Percentiles rank a stretch among this genome's conserved stretches.
Conservation (phyloP, 1,140 invertebrate genomes). For the Heliconius eleuchia region DNA sequence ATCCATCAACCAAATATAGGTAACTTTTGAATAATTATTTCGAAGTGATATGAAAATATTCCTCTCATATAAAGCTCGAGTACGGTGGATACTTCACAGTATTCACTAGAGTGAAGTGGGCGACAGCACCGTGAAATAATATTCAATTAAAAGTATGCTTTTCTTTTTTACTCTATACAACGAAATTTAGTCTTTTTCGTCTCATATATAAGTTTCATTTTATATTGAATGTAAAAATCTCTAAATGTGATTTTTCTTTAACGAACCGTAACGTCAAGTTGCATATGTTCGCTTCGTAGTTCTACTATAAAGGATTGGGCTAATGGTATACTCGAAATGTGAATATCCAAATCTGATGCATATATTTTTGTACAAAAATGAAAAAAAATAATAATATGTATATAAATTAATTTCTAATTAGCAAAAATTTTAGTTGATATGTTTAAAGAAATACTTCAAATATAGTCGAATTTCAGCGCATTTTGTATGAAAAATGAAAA, state of each 20-base stretch:
- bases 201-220: not conserved
- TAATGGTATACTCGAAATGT: slow-evolving; percentile 14
- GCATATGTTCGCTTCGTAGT: slow-evolving; percentile 17
- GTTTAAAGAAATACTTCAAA: not conserved
- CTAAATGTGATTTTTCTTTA: slow-evolving; percentile 15
- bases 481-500: not conserved
- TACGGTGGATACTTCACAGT: slow-evolving; percentile 10
- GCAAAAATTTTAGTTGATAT: not conserved
- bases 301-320: slow-evolving; percentile 13
- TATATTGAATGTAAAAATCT: not conserved
- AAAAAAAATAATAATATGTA: not conserved
- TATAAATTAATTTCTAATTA: not conserved
- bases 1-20: not conserved
- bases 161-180: not conserved
- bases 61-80: slow-evolving; percentile 12
- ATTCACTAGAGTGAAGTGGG: slow-evolving; percentile 19
- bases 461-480: not conserved
- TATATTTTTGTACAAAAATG: not conserved
- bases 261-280: slow-evolving; percentile 12
- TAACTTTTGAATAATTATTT: slow-evolving; percentile 4
- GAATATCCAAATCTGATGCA: not conserved
- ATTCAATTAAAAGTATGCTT: slow-evolving; percentile 16
- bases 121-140: slow-evolving; percentile 13
- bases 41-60: slow-evolving; percentile 6
- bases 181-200: not conserved